Evolutionary conservation across 2,888 invertebrate genomes (phyloP), one percentile per base, ranked within the genome.

Genomic region (Tetropium fuscum): DNA sequence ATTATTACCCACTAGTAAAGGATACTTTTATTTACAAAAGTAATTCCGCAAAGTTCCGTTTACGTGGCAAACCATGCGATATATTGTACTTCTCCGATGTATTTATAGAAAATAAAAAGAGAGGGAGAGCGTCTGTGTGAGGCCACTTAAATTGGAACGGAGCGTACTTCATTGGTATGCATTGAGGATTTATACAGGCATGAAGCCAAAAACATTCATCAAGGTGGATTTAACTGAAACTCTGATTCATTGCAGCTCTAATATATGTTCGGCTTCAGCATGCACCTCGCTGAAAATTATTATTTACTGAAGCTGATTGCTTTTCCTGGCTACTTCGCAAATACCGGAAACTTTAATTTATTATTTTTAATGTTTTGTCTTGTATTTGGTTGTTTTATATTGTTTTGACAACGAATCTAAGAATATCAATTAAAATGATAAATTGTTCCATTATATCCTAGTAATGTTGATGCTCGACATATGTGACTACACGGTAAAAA

Each of bases 161-260:
- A 78, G 78, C 75, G 76, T 78, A 81, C 82, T 82, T 82, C 82
- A 82, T 82, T 82, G 81, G 81, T 82, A 82, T 82, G 82, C 82
- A 82, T 82, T 82, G 82, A 81, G 82, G 82, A 82, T 82, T 82
- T 82, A 82, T 82, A 81, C 81, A 81, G 81, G 82, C 82, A 81
- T 80, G 80, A 80, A 81, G 81, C 81, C 82, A 82, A 82, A 82
- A 82, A 81, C 82, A 82, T 82, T 82, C 82, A 82, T 82, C 82
- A 82, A 82, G 81, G 82, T 82, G 82, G 82, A 82, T 82, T 82
- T 82, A 81, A 79, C 81, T 81, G 81, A 81, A 81, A 81, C 81
- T 81, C 80, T 81, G 81, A 82, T 82, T 81, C 81, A 82, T 82
- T 81, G 81, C 81, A 74, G 76, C 76, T 77, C 78, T 81, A 82